Base-by-base conservation (phyloP, 2,797 vertebrate species). In the Tangara arthus region DNA sequence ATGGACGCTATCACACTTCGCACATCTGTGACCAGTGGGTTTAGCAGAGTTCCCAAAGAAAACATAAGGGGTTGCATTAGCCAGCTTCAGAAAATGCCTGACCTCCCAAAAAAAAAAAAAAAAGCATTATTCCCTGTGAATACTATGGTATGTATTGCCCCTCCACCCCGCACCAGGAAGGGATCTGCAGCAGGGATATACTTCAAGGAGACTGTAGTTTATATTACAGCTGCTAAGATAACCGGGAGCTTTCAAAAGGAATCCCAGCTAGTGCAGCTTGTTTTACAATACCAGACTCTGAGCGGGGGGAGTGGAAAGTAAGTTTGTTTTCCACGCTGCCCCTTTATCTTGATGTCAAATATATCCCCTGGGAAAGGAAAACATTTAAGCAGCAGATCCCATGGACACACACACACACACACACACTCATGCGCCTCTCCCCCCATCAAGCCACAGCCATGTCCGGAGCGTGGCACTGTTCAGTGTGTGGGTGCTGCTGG, bases 341-440 rank as follows among this genome's bases (percentile, higher is more conserved):
- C 82, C 96, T 97, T 98, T 96, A 97, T 97, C 97, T 97, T 89
- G 90, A 86, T 97, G 96, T 97, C 96, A 97, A 97, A 98, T 95
- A 95, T 94, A 95, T 97, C 95, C 96, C 95, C 96, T 97, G 97
- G 97, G 97, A 97, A 97, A 97, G 96, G 97, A 97, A 97, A 97
- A 97, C 97, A 97, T 89, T 94, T 94, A 95, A 96, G 75, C 80
- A 94, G 93, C 92, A 90, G 94, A 89, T 95, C 94, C 95, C 95
- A 93, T 82, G 87, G 92, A 85, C 41, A 56, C 55, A 34, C 55
- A 53, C 50, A 52, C 55, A 53, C 50, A 52, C 53, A 42, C 18
- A 41, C 16, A 42, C 41, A 16, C n/a, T 57, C 35, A 30, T 69
- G 16, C 0, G 9, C 24, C 42, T 87, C 73, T 72, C 50, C 53